These are phyloP conservation scores for Hyla sarda DNA, from an alignment of 2,113 vertebrate genomes.

Conservation along the genomic window DNA sequence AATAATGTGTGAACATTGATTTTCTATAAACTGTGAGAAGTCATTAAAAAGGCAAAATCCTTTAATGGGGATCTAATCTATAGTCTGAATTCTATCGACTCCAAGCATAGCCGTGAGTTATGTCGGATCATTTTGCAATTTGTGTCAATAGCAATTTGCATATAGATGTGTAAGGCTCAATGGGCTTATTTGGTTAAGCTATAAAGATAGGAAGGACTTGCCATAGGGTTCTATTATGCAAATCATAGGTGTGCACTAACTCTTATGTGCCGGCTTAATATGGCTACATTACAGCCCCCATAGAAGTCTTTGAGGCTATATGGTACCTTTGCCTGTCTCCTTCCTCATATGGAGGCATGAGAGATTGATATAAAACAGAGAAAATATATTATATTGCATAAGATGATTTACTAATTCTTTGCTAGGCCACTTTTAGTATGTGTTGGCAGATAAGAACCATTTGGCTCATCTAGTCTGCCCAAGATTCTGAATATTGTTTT, in stretches of 20 bases:
- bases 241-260: not conserved
- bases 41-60: constrained; percentile 33
- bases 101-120: constrained; percentile 10
- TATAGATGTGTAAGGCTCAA: constrained; percentile 32
- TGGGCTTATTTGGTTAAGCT: constrained; percentile 17
- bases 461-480: too few species aligned
- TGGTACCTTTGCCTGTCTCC: too few species aligned
- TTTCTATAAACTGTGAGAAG: constrained; percentile 30
- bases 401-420: too few species aligned
- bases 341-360: too few species aligned
- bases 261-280: not conserved
- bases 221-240: not conserved
- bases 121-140: constrained; percentile 15
- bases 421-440: too few species aligned
- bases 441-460: too few species aligned
- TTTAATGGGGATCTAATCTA: constrained; percentile 26
- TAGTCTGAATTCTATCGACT: constrained; percentile 14
- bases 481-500: too few species aligned
- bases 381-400: too few species aligned
- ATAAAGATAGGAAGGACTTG: not conserved
- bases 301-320: not conserved
- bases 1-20: constrained; percentile 36
- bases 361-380: too few species aligned
- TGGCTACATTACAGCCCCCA: not conserved
- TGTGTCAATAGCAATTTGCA: constrained; percentile 40